Evolutionary conservation across 2,888 invertebrate genomes (phyloP).

Genomic region (Germaria angustata): DNA sequence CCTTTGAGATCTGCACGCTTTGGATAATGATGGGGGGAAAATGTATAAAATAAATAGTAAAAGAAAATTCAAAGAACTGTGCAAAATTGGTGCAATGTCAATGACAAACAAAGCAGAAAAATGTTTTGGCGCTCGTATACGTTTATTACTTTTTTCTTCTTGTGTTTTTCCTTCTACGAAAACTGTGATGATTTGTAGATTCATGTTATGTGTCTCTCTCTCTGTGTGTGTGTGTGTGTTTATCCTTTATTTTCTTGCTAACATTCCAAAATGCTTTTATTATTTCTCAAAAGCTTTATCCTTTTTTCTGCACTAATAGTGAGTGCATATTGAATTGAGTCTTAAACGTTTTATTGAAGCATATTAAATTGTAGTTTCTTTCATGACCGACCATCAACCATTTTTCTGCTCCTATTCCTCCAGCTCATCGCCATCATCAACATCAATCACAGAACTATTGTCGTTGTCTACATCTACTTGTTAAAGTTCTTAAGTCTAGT

Average conservation of each 20-base stretch:
- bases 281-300: conserved; percentile 49
- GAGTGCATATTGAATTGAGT: conserved; percentile 64
- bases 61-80: conserved; percentile 36
- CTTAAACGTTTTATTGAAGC: conserved; percentile 68
- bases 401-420: conserved; percentile 1
- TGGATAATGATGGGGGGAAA: conserved; percentile 56
- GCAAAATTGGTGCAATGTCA: conserved; percentile 69
- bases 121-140: conserved; percentile 22
- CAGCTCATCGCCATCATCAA: conserved; percentile 29
- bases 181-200: conserved; percentile 20
- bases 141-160: not conserved
- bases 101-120: conserved; percentile 62
- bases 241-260: conserved; percentile 38
- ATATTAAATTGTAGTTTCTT: conserved; percentile 65
- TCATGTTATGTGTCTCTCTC: no score
- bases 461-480: conserved; percentile 46
- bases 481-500: conserved; percentile 55
- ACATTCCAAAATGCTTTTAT: conserved; percentile 51
- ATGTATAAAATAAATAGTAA: conserved; percentile 25
- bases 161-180: conserved; percentile 15
- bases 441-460: conserved; percentile 34
- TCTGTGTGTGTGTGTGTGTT: not conserved
- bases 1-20: conserved; percentile 61
- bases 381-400: conserved; percentile 47
- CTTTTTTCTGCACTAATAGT: conserved; percentile 27